These are phyloP conservation scores for Perithous albicinctus DNA, from an alignment of 2,888 invertebrate species.

Conservation along the genomic window DNA sequence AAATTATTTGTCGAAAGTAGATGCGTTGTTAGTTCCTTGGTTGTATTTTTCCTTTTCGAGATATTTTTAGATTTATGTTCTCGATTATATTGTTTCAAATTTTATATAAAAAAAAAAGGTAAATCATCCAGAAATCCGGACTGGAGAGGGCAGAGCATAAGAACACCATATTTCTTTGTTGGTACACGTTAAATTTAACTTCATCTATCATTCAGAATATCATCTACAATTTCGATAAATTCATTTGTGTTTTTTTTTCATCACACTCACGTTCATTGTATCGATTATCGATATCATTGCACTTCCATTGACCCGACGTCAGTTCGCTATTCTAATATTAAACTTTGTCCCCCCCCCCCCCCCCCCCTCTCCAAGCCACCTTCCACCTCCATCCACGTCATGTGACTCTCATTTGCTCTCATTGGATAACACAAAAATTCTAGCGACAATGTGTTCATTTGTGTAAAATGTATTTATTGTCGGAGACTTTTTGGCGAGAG, in stretches of 20 bases:
- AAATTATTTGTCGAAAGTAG: constrained; percentile 52
- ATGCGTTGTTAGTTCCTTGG: constrained; percentile 57
- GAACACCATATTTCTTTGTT: constrained; percentile 37
- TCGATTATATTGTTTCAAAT: constrained; percentile 12
- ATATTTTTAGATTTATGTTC: constrained; percentile 10
- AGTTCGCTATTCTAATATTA: neutral
- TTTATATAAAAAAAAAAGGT: neutral
- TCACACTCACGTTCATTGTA: constrained; percentile 37
- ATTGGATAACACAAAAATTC: constrained; percentile 16
- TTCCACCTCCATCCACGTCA: constrained; percentile 1
- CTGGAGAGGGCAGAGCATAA: constrained; percentile 82
- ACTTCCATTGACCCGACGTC: constrained; percentile 21
- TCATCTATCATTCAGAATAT: constrained; percentile 42
- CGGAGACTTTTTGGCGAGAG: constrained; percentile 44
- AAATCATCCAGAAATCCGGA: constrained; percentile 74
- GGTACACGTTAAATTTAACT: constrained; percentile 53
- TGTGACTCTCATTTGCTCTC: constrained; percentile 1
- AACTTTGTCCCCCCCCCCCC: neutral
- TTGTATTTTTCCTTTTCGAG: neutral
- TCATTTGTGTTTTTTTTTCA: constrained; percentile 40
- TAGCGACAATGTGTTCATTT: constrained; percentile 9
- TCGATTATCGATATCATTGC: constrained; percentile 38
- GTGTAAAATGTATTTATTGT: constrained; percentile 16
- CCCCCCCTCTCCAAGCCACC: no score
- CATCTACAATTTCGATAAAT: constrained; percentile 25